Percentiles rank a stretch among this genome's conserved stretches.
phyloP scores from a whole-genome alignment of 2,113 vertebrate genomes.

The Entomyzon cyanotis region DNA sequence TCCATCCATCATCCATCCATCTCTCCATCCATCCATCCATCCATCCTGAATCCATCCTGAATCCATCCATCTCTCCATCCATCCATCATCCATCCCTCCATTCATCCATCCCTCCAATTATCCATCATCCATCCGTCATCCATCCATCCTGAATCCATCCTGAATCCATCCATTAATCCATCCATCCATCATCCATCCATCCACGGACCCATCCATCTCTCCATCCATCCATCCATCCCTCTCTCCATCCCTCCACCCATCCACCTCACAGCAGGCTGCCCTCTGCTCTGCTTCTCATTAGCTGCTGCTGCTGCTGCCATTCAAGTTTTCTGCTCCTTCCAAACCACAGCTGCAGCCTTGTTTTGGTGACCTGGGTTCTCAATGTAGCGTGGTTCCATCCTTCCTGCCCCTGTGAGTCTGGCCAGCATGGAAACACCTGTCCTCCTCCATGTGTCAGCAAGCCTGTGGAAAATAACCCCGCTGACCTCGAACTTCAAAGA shows the following conservation, averaged over 20 bases:
- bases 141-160: no score
- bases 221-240: no score
- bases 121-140: no score
- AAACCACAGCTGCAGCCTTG: not conserved
- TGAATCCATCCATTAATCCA: no score
- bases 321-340: not conserved
- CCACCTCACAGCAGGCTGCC: not conserved
- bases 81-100: no score
- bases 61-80: no score
- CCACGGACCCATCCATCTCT: not conserved
- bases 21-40: not conserved
- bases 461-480: not conserved
- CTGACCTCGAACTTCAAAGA: not conserved
- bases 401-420: not conserved
- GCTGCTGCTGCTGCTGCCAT: not conserved
- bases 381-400: conserved; percentile 48
- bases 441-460: not conserved
- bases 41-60: no score
- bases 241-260: not conserved
- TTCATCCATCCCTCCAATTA: not conserved
- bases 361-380: not conserved
- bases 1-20: not conserved
- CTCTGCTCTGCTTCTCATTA: not conserved
- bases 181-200: not conserved
- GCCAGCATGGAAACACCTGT: not conserved